These are phyloP conservation scores for Pelagia noctiluca DNA, from an alignment of 30 jellyfish, hydroid and myxozoan genomes.

Conservation along the genomic window DNA sequence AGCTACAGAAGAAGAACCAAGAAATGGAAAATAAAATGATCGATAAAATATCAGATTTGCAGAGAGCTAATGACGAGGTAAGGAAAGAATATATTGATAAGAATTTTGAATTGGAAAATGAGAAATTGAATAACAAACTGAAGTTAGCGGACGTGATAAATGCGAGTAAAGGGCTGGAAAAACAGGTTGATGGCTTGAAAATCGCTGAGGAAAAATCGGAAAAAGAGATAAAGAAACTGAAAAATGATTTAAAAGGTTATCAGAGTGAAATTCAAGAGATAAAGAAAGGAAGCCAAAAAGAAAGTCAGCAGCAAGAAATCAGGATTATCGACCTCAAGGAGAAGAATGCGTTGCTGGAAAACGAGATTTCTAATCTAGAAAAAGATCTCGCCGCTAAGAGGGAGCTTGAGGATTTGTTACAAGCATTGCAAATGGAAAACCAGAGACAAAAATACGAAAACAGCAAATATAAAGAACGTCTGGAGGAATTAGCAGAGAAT, in stretches of 20 bases:
- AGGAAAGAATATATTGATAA: neutral
- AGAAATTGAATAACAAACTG: slow-evolving; percentile 13
- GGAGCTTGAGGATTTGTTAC: neutral
- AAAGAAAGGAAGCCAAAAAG: slow-evolving; percentile 13
- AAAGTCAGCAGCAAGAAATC: slow-evolving; percentile 15
- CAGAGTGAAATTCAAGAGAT: neutral
- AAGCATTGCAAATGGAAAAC: neutral
- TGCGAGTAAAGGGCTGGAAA: slow-evolving; percentile 4
- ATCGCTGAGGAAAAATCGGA: neutral
- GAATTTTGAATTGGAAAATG: slow-evolving; percentile 20
- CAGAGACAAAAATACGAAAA: neutral
- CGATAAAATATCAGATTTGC: neutral
- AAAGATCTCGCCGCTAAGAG: slow-evolving; percentile 26
- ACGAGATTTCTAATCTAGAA: slow-evolving; percentile 5
- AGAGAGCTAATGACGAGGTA: slow-evolving; percentile 11
- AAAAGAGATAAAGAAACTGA: slow-evolving; percentile 30
- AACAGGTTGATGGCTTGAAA: slow-evolving; percentile 18
- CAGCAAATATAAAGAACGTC: slow-evolving; percentile 16
- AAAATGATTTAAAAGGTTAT: neutral
- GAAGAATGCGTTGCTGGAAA: slow-evolving; percentile 21
- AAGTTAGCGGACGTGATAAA: slow-evolving; percentile 7
- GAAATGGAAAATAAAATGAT: slow-evolving; percentile 40
- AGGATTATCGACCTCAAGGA: slow-evolving; percentile 30
- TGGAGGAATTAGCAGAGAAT: slow-evolving; percentile 8
- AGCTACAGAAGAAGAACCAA: slow-evolving; percentile 40